phyloP scores from a whole-genome alignment of 2,113 vertebrate genomes.

The Larimichthys polyactis region DNA sequence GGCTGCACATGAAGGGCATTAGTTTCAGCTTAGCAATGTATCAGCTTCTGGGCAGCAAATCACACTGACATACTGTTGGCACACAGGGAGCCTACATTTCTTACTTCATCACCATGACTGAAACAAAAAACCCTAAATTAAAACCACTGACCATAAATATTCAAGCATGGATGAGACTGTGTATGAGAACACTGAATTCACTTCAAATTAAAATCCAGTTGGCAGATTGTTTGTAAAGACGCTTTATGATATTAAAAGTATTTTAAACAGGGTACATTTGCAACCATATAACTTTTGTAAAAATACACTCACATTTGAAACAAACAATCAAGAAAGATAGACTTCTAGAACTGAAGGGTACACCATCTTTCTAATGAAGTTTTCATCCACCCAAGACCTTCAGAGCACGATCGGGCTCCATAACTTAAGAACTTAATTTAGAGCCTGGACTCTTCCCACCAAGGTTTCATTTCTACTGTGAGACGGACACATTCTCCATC shows the following conservation, averaged over 20 bases:
- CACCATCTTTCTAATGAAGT: not conserved
- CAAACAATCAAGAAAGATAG: not conserved
- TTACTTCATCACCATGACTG: not conserved
- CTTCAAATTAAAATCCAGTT: not conserved
- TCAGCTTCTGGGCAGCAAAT: constrained; percentile 34
- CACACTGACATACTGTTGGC: constrained; percentile 21
- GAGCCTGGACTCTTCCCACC: not conserved
- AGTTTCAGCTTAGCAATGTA: constrained; percentile 38
- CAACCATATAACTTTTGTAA: not conserved
- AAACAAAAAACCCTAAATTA: not conserved
- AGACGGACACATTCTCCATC: constrained; percentile 1
- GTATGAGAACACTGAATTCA: not conserved
- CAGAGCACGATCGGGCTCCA: not conserved
- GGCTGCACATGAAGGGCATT: constrained; percentile 25
- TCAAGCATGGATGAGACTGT: not conserved
- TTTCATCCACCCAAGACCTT: not conserved
- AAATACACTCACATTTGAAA: not conserved
- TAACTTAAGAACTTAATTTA: constrained; percentile 1
- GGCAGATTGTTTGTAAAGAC: not conserved
- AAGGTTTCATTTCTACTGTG: constrained; percentile 10
- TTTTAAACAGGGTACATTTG: not conserved
- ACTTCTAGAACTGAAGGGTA: not conserved
- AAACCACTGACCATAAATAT: too few species aligned
- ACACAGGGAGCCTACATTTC: not conserved
- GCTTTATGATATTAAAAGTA: not conserved